phyloP scores from a whole-genome alignment of 2,113 vertebrate species.

The Gnathonemus echidnorhynchus region DNA sequence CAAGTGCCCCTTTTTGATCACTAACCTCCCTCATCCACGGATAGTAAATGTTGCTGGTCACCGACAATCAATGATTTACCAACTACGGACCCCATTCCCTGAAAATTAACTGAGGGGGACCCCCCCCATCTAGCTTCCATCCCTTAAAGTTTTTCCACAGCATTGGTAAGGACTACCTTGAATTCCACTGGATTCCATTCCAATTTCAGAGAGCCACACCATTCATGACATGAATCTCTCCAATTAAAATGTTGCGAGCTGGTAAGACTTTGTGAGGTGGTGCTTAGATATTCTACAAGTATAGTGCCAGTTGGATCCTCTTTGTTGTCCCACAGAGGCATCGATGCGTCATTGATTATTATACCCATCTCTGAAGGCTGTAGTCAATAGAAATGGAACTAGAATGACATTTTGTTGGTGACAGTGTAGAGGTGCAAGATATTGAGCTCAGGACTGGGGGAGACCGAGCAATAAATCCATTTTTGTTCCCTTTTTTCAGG shows the following conservation, averaged over 20 bases:
- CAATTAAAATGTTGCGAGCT: background rate
- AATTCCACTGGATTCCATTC: background rate
- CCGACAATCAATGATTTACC: no score
- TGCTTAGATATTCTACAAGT: background rate
- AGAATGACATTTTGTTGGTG: background rate
- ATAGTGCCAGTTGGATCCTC: background rate
- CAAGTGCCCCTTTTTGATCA: background rate
- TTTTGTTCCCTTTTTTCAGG: constrained; percentile 51
- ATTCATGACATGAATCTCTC: background rate
- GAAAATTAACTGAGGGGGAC: background rate
- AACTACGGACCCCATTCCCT: no score
- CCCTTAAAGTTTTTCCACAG: background rate
- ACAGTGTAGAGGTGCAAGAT: background rate
- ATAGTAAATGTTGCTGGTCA: no score
- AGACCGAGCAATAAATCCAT: background rate
- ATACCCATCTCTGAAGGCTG: background rate
- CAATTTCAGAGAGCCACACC: background rate
- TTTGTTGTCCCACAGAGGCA: background rate
- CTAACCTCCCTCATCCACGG: background rate
- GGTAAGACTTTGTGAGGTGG: background rate
- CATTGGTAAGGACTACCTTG: background rate
- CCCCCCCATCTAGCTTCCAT: background rate
- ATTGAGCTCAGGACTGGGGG: background rate
- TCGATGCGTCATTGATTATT: background rate
- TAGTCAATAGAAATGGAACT: background rate